Conservation (phyloP, 1,140 invertebrate genomes). For the Caenorhabditis latens region DNA sequence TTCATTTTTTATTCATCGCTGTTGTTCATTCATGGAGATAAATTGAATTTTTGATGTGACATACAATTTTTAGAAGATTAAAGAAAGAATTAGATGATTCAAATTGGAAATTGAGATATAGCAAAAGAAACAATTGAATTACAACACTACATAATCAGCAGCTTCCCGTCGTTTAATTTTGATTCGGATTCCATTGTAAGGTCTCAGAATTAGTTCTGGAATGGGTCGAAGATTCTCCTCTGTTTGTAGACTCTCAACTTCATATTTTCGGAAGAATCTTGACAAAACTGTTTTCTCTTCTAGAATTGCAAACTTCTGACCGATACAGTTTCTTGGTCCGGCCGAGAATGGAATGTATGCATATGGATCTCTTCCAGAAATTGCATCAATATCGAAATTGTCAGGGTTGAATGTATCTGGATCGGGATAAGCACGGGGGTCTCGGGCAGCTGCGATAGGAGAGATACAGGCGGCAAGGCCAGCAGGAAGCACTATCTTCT, state of each 20-base stretch:
- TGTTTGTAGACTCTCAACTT: conserved; percentile 63
- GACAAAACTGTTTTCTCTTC: conserved; percentile 88
- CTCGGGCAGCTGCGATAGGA: conserved; percentile 84
- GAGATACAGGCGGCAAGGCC: conserved; percentile 83
- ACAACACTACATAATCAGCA: conserved; percentile 23
- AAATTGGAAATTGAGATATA: not conserved
- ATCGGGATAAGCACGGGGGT: conserved; percentile 85
- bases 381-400: conserved; percentile 88
- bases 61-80: too few species aligned
- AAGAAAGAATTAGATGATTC: not conserved
- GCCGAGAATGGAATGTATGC: conserved; percentile 77
- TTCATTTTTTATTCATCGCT: not conserved
- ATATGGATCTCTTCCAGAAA: conserved; percentile 78
- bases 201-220: conserved; percentile 66
- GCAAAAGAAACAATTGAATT: not conserved
- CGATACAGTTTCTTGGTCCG: conserved; percentile 78
- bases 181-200: conserved; percentile 57
- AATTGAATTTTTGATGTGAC: too few species aligned
- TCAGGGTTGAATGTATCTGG: conserved; percentile 89
- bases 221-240: conserved; percentile 53
- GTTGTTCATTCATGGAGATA: not conserved
- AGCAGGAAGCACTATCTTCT: conserved; percentile 79
- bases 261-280: conserved; percentile 86
- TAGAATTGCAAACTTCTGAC: conserved; percentile 86
- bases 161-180: conserved; percentile 53